These are phyloP conservation scores for Melinaea marsaeus DNA, from an alignment of 2,888 invertebrate species.

Conservation along the genomic window DNA sequence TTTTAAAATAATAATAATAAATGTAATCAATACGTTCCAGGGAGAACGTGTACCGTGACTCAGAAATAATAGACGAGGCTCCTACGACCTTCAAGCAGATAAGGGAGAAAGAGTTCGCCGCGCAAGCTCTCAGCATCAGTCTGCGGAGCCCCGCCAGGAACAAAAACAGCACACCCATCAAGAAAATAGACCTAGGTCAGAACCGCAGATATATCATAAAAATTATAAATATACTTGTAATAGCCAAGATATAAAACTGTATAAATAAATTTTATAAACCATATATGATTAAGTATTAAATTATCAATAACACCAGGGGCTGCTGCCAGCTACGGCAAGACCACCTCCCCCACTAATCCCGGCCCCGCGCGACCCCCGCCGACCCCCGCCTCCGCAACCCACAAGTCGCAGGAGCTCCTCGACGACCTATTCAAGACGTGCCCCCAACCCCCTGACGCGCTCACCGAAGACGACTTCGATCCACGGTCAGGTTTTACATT, in stretches of 20 bases:
- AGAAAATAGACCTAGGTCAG: constrained; percentile 75
- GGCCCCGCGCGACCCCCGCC: constrained; percentile 6
- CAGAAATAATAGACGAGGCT: constrained; percentile 50
- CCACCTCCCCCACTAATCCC: background rate
- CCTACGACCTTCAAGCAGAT: constrained; percentile 50
- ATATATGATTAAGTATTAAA: background rate
- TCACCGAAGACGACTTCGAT: constrained; percentile 79
- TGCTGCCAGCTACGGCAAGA: constrained; percentile 47
- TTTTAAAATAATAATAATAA: too few relatives aligned
- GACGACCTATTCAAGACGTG: constrained; percentile 79
- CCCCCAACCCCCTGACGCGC: constrained; percentile 44
- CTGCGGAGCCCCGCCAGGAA: constrained; percentile 53
- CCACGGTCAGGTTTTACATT: constrained; percentile 44
- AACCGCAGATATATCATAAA: background rate
- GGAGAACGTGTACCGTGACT: constrained; percentile 77
- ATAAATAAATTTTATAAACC: too few relatives aligned
- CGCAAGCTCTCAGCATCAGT: constrained; percentile 51
- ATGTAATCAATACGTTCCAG: constrained; percentile 37
- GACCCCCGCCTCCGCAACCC: constrained; percentile 27
- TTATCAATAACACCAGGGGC: constrained; percentile 47
- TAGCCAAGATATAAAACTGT: too few relatives aligned
- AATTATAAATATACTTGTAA: too few relatives aligned
- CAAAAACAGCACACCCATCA: constrained; percentile 54
- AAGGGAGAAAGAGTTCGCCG: constrained; percentile 20
- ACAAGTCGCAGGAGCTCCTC: constrained; percentile 64